Evolutionary conservation across 1,140 invertebrate species (phyloP), one percentile per base, ranked within the genome.

Genomic region (Drosophila biarmipes): DNA sequence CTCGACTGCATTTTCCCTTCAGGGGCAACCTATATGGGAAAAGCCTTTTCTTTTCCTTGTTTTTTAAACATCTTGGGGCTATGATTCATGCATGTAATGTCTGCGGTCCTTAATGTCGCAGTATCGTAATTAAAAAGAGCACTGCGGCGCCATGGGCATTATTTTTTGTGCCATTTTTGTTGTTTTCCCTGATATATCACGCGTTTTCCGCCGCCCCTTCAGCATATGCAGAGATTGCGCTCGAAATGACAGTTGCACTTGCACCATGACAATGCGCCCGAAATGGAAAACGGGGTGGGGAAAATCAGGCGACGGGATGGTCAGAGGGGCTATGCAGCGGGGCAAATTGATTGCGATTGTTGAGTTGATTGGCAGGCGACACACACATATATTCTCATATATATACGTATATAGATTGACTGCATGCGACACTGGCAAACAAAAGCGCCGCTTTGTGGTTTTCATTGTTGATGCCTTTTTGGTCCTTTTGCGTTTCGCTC

Each of bases 331-430:
- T 64, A 63, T 76, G 68, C 73, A 73, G 72, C 64, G 76, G 64
- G 56, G 76, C 58, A 89, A 89, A 89, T 89, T 89, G 84, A 89
- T 89, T 89, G 84, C 84, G 85, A 89, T 89, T 89, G 84, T 89
- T 89, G 84, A 89, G 84, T 89, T 89, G 84, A 89, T 89, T 89
- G 84, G 84, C 84, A 90, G 79, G 76, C 80, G 80, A 80, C 87
- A 73, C 86, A 69, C 46, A 66, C 61, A 76, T 15, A 58, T 42
- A 45, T 35, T 45, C 17, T 59, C 10, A 61, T 29, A 38, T 14
- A 14, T 42, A 61, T 57, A 66, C 40, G 68, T 42, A 49, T 58
- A 62, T 73, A 73, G 63, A 78, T 57, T 62, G 78, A 77, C 81
- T 86, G 81, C 68, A 78, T 77, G 81, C 78, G 81, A 78, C 81